Evolutionary conservation across 2,797 vertebrate species (phyloP).

Genomic region (Gadopsis marmoratus): DNA sequence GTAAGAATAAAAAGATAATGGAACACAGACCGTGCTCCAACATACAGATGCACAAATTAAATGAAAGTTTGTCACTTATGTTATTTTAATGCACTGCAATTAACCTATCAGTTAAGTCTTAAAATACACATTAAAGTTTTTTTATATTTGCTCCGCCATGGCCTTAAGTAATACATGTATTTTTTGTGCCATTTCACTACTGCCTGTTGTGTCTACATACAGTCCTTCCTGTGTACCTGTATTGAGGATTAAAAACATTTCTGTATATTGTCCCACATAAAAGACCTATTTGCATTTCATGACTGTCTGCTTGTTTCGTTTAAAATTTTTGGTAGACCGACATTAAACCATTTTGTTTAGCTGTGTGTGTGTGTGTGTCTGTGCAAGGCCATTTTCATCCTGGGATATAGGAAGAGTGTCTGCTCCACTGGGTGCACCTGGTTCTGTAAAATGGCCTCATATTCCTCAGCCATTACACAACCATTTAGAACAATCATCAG

Average conservation of each 20-base stretch:
- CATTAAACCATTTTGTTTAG: conserved; percentile 15
- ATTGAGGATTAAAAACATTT: background rate
- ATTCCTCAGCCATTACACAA: conserved; percentile 16
- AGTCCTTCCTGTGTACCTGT: background rate
- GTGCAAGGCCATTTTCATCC: conserved; percentile 23
- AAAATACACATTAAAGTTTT: background rate
- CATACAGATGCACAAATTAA: too few relatives aligned
- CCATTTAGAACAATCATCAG: conserved; percentile 33
- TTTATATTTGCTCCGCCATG: background rate
- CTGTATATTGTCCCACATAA: conserved; percentile 8
- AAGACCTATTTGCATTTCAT: background rate
- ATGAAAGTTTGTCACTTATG: background rate
- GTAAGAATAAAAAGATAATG: too few relatives aligned
- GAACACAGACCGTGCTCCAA: too few relatives aligned
- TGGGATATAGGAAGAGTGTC: conserved; percentile 22
- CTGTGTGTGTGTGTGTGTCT: conserved; percentile 4
- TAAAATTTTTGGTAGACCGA: background rate
- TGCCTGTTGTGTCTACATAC: background rate
- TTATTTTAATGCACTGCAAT: background rate
- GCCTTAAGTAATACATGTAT: background rate
- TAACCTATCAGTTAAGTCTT: background rate
- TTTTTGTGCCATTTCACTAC: background rate
- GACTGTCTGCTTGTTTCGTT: background rate
- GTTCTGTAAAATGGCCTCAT: conserved; percentile 33
- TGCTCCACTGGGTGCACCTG: conserved; percentile 32